phyloP scores from a whole-genome alignment of 2,888 invertebrate genomes.

The Lagria hirta region DNA sequence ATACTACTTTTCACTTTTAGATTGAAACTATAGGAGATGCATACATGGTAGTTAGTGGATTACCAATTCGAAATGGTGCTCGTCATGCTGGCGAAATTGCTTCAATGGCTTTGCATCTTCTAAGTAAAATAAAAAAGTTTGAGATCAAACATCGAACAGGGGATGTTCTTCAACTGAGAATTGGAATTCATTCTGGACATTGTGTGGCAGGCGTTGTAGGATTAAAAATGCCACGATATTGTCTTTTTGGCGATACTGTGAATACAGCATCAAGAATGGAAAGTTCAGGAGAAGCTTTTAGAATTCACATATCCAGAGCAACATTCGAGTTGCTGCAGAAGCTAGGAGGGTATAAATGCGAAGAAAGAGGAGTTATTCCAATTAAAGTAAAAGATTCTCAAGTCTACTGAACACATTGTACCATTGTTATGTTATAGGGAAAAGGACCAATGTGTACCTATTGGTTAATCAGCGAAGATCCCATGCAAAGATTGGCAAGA shows the following conservation, averaged over 20 bases:
- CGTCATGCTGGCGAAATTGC: constrained; percentile 79
- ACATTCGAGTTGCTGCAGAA: constrained; percentile 68
- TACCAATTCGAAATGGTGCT: constrained; percentile 72
- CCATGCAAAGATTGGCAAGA: constrained; percentile 51
- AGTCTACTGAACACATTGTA: constrained; percentile 4
- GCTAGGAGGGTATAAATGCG: constrained; percentile 71
- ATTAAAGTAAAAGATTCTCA: constrained; percentile 64
- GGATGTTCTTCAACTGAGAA: constrained; percentile 69
- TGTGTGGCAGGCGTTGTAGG: constrained; percentile 85
- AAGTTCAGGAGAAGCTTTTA: constrained; percentile 71
- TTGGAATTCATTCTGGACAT: constrained; percentile 73
- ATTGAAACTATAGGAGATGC: constrained; percentile 85
- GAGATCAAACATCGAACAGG: constrained; percentile 68
- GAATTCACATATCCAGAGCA: constrained; percentile 74
- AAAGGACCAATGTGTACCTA: constrained; percentile 76
- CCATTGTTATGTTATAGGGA: constrained; percentile 56
- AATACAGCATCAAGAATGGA: constrained; percentile 83
- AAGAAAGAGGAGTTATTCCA: constrained; percentile 71
- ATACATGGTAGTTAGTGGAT: constrained; percentile 79
- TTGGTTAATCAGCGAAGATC: constrained; percentile 68
- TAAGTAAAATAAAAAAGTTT: constrained; percentile 70
- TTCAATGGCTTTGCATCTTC: constrained; percentile 72
- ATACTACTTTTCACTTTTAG: constrained; percentile 43
- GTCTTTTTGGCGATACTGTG: constrained; percentile 81
- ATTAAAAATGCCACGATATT: constrained; percentile 80